Base-by-base conservation (phyloP, 2,797 vertebrate genomes). In the Cygnus olor region DNA sequence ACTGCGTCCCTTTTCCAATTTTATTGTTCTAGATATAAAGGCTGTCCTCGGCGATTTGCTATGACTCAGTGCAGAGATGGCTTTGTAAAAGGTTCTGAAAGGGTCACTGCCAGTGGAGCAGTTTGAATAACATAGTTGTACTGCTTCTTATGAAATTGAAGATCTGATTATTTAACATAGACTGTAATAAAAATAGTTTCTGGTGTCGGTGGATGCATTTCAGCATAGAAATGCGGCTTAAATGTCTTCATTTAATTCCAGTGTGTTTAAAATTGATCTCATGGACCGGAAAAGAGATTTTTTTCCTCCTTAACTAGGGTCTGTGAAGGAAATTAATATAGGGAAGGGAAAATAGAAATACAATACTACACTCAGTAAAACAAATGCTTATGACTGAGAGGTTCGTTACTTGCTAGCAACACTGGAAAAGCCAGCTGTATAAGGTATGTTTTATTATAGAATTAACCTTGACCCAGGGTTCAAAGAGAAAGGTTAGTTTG, bases 401-500 rank as follows among this genome's bases (percentile, higher is more conserved):
- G 60, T 82, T 94, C 16, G 30, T 96, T 96, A 70, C 80, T 85
- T 45, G 77, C 20, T n/a, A 88, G 88, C 96, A 89, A 93, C 58
- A 12, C 88, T 96, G 80, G 76, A 94, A 93, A 95, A 87, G 97
- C 93, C 97, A 97, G 97, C 97, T 97, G 97, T 92, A 85, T 93
- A 84, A 94, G 93, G 96, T 96, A 82, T 96, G 95, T 96, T 98
- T 98, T 97, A 98, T 98, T 97, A 97, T 97, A 95, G 96, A 97
- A 98, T 98, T 98, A 98, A 98, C 98, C 98, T 98, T 98, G 97
- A 98, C 98, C 98, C 64, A 70, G 94, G 97, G 97, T 98, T 98
- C 98, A 98, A 98, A 98, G 97, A 97, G 95, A 97, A 97, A 97
- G 97, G 96, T 95, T 97, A 94, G 96, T 49, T 95, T 93, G 97